A percentile compares a stretch with the other conserved stretches of the same genome.
phyloP scores from a whole-genome alignment of 1,140 invertebrate genomes.

The Hestina assimilis region DNA sequence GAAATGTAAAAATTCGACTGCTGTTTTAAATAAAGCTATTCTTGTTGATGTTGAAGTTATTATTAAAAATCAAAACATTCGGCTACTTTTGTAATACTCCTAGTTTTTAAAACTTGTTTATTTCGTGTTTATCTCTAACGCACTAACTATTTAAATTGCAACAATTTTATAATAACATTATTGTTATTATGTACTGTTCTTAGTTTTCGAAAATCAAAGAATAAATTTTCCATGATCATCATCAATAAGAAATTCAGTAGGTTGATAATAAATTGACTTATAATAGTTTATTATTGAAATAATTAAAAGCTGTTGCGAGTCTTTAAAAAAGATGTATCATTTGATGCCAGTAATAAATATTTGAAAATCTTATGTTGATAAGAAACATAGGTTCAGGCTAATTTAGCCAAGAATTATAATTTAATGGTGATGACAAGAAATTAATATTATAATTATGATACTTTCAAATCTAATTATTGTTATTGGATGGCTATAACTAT shows the following conservation, averaged over 20 bases:
- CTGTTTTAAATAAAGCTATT: neutral
- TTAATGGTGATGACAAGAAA: neutral
- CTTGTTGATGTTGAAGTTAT: neutral
- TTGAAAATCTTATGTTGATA: neutral
- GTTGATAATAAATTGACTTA: too few relatives aligned
- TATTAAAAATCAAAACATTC: neutral
- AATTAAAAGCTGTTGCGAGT: neutral
- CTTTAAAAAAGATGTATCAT: neutral
- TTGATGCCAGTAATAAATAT: neutral
- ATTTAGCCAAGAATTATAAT: too few relatives aligned
- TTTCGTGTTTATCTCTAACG: neutral
- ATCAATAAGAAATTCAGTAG: too few relatives aligned
- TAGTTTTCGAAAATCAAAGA: neutral
- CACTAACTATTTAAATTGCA: neutral
- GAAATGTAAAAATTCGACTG: slow-evolving; percentile 1
- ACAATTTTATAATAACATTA: neutral
- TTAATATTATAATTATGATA: too few relatives aligned
- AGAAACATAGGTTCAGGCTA: too few relatives aligned
- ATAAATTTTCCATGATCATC: neutral
- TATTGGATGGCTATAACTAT: neutral
- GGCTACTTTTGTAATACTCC: too few relatives aligned
- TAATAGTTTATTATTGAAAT: neutral
- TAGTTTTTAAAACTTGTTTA: too few relatives aligned
- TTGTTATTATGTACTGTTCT: neutral
- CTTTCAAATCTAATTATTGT: slow-evolving; percentile 1